Evolutionary conservation across 1,140 invertebrate genomes (phyloP).

Genomic region (Rhyzopertha dominica): DNA sequence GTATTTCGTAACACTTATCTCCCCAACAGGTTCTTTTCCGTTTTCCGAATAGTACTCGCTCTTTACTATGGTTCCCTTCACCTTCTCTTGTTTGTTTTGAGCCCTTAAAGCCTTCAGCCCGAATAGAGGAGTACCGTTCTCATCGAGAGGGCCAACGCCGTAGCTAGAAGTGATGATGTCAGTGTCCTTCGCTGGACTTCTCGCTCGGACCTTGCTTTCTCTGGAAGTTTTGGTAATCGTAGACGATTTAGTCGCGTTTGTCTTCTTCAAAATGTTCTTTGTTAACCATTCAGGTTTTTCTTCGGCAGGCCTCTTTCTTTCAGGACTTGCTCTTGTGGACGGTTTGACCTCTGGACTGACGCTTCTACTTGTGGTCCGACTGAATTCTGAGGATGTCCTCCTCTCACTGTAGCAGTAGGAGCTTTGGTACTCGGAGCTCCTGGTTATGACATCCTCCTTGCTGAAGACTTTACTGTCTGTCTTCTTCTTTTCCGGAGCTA

Average conservation of each 20-base stretch:
- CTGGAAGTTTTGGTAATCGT: conserved; percentile 20
- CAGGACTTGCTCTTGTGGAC: conserved; percentile 17
- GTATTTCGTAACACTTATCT: conserved; percentile 61
- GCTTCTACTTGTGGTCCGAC: conserved; percentile 14
- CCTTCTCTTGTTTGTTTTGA: conserved; percentile 54
- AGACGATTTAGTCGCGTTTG: conserved; percentile 18
- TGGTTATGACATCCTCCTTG: too few species aligned
- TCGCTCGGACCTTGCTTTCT: conserved; percentile 19
- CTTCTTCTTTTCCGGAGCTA: conserved; percentile 11
- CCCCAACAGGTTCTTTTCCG: conserved; percentile 58
- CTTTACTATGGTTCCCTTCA: conserved; percentile 57
- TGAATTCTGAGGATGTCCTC: conserved; percentile 22
- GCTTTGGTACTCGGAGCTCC: conserved; percentile 25
- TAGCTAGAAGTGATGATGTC: conserved; percentile 74
- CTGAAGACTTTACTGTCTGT: conserved; percentile 11
- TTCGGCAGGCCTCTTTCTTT: conserved; percentile 20
- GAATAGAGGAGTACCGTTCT: conserved; percentile 69
- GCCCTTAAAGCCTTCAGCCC: conserved; percentile 67
- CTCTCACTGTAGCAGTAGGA: conserved; percentile 25
- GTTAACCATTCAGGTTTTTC: conserved; percentile 41
- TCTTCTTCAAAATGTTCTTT: conserved; percentile 37
- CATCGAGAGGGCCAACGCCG: conserved; percentile 73
- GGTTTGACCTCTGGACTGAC: conserved; percentile 6
- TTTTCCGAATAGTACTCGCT: conserved; percentile 62
- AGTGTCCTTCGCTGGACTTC: conserved; percentile 41